These are phyloP conservation scores for Timema cristinae DNA, from an alignment of 2,888 invertebrate species.

Conservation along the genomic window DNA sequence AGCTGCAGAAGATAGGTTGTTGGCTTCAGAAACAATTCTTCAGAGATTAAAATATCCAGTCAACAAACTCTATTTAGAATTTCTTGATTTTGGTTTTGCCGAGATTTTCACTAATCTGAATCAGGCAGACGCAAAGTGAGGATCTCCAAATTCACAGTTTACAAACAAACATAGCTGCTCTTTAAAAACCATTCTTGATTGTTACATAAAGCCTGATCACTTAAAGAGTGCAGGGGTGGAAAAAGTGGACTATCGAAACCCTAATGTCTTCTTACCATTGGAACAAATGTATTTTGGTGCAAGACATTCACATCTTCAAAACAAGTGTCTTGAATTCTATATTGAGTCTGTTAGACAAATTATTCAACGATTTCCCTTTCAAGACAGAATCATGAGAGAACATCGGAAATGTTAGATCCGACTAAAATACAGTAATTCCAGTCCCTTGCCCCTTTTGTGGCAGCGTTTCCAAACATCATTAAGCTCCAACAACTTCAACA, in stretches of 20 bases:
- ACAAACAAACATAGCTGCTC: not conserved
- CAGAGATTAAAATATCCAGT: not conserved
- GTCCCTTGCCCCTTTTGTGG: not conserved
- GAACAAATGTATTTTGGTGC: not conserved
- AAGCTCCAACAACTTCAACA: not conserved
- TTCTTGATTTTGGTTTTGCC: conserved; percentile 3
- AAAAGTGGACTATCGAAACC: not conserved
- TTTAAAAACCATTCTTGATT: not conserved
- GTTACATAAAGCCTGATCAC: not conserved
- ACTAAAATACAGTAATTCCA: not conserved
- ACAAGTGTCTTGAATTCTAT: conserved; percentile 13
- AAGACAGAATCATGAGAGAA: not conserved
- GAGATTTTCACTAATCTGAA: conserved; percentile 3
- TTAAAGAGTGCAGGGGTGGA: not conserved
- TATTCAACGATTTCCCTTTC: not conserved
- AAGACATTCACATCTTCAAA: not conserved
- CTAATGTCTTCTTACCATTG: not conserved
- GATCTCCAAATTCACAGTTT: not conserved
- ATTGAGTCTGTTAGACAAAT: conserved; percentile 4
- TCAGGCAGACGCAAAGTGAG: conserved; percentile 11
- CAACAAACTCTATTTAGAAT: conserved; percentile 5
- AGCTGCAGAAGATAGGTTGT: not conserved
- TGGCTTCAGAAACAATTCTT: conserved; percentile 1
- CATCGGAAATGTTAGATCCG: not conserved
- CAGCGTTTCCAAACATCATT: not conserved